Base-by-base conservation (phyloP, 2,888 invertebrate species). In the Drosophila subquinaria region DNA sequence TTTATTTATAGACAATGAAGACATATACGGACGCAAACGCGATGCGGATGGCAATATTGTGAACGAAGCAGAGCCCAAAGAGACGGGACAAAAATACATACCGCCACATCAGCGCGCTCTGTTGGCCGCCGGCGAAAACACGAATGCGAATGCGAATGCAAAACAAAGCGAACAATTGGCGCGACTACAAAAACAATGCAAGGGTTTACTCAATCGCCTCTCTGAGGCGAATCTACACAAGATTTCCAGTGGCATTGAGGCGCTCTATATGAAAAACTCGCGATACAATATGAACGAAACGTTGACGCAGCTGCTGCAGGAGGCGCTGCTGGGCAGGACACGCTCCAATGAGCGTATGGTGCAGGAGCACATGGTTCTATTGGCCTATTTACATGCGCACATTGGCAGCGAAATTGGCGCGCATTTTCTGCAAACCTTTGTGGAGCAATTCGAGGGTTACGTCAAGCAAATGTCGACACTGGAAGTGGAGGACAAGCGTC, bases 371-470 rank as follows among this genome's bases (percentile, higher is more conserved):
- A 95, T 96, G 33, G 95, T 98, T 81, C 92, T 99, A 0, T 93
- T 99, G 13, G 95, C 97, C 0, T 95, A 97, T 73, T 92, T 98
- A 35, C 98, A 98, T 92, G 97, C 97, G 0, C 98, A 98, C 92
- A 95, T 99, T 42, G 98, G 97, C 13, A 95, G 95, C 3, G 98
- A 99, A 95, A 95, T 99, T 56, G 98, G 97, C 9, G 97, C 97
- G 0, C 96, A 96, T 92, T 97, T 98, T 91, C 93, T 98, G 9
- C 96, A 98, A 93, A 94, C 94, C 61, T 91, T 97, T 52, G 94
- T 96, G 0, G 94, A 95, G 80, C 94, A 94, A 88, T 96, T 97
- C 81, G 94, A 96, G 68, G 92, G 93, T 10, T 93, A 95, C 90
- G 93, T 95, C 60, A 76, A 76, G 17, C 68, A 89, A 5, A 92